These are phyloP conservation scores for Eolophus roseicapilla DNA, from an alignment of 2,113 vertebrate genomes.

Conservation along the genomic window DNA sequence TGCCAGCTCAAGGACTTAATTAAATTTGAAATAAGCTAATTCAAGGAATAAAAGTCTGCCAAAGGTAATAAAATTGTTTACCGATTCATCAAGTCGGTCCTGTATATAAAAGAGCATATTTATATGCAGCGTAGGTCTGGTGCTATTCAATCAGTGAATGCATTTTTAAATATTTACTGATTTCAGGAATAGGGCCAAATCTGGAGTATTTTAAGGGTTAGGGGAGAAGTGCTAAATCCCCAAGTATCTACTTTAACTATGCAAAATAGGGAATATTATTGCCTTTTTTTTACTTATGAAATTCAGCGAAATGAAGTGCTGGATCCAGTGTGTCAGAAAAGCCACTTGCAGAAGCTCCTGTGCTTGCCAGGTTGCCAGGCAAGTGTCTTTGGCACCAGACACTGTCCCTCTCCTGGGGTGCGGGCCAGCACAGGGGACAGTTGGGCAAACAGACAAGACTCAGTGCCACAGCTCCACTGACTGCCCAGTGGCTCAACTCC, in stretches of 20 bases:
- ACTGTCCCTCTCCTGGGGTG: rapidly evolving
- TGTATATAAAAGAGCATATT: background rate
- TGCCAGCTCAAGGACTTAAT: constrained; percentile 34
- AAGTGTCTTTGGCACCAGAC: background rate
- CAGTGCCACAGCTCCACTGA: background rate
- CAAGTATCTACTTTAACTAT: background rate
- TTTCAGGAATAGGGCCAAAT: background rate
- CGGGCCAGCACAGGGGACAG: background rate
- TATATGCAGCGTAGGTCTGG: background rate
- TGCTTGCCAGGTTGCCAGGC: background rate
- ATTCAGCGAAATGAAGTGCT: background rate
- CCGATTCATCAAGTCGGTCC: background rate
- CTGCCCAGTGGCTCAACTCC: background rate
- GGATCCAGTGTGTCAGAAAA: background rate
- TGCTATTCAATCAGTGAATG: background rate
- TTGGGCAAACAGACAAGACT: background rate
- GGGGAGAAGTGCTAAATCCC: background rate
- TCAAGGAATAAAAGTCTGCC: constrained; percentile 47
- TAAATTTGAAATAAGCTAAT: constrained; percentile 31
- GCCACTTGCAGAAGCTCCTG: background rate
- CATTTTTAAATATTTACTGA: constrained; percentile 45
- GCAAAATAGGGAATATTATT: background rate
- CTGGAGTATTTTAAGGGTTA: constrained; percentile 9
- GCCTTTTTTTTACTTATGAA: background rate
- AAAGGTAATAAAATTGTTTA: constrained; percentile 57